These are phyloP conservation scores for Laothoe populi DNA, from an alignment of 2,888 invertebrate species.

Conservation along the genomic window DNA sequence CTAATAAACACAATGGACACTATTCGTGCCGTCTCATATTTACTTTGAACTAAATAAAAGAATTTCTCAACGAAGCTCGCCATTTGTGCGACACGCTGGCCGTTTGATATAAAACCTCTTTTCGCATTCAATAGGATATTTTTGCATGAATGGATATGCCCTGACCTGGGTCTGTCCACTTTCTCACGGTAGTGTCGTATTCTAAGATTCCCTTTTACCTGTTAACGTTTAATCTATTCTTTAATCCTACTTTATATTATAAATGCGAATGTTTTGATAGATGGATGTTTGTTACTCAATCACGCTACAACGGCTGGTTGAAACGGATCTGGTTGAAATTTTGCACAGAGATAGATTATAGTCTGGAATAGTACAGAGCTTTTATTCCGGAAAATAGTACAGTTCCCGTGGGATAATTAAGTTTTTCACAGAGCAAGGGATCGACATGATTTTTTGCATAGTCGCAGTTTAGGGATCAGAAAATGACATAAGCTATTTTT, in stretches of 20 bases:
- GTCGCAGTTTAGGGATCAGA: too few relatives aligned
- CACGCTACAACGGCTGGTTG: too few relatives aligned
- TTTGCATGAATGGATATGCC: conserved; percentile 21
- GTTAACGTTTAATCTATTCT: background rate
- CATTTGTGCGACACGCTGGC: conserved; percentile 34
- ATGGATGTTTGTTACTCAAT: too few relatives aligned
- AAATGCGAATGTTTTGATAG: too few relatives aligned
- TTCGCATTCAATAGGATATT: conserved; percentile 30
- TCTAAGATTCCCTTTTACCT: background rate
- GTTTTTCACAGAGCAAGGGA: too few relatives aligned
- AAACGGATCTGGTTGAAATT: too few relatives aligned
- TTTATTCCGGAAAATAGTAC: too few relatives aligned
- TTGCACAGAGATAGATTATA: too few relatives aligned
- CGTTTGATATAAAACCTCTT: conserved; percentile 37
- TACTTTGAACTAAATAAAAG: conserved; percentile 31
- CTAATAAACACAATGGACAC: background rate
- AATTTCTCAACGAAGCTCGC: conserved; percentile 37
- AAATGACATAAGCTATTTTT: too few relatives aligned
- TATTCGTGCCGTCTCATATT: conserved; percentile 7
- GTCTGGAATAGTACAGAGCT: too few relatives aligned
- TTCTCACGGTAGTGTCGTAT: conserved; percentile 2
- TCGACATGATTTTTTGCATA: too few relatives aligned
- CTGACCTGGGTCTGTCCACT: conserved; percentile 8
- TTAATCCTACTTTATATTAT: background rate
- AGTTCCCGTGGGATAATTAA: too few relatives aligned